Conservation (phyloP, 2,113 vertebrate genomes). For the Prolemur simus region DNA sequence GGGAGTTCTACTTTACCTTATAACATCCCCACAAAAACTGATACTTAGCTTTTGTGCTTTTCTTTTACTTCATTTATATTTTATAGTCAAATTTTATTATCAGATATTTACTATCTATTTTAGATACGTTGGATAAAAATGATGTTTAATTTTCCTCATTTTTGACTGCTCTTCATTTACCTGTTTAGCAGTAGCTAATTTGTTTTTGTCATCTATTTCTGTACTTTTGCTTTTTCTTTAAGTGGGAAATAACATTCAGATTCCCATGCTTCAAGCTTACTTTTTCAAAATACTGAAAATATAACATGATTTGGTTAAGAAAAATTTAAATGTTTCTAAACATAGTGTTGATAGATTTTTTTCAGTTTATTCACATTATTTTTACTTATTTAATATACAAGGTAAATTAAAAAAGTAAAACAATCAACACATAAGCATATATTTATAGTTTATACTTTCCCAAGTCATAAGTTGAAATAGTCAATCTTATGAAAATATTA, state of each 20-base stretch:
- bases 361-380: not conserved
- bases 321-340: not conserved
- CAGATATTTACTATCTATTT: not conserved
- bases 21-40: not conserved
- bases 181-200: not conserved
- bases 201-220: not conserved
- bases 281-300: not conserved
- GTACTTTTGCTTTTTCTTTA: not conserved
- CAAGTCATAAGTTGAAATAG: not conserved
- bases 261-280: not conserved
- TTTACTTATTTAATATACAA: not conserved
- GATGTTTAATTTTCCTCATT: not conserved
- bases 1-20: not conserved
- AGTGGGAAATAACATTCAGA: not conserved
- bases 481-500: not conserved
- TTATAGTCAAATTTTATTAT: not conserved
- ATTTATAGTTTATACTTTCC: not conserved
- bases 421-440: not conserved
- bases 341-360: not conserved
- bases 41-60: not conserved
- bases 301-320: not conserved
- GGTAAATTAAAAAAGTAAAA: not conserved
- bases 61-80: not conserved
- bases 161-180: not conserved
- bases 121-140: conserved; percentile 16